phyloP scores from a whole-genome alignment of 2,797 vertebrate genomes.

The Brachymystax lenok region DNA sequence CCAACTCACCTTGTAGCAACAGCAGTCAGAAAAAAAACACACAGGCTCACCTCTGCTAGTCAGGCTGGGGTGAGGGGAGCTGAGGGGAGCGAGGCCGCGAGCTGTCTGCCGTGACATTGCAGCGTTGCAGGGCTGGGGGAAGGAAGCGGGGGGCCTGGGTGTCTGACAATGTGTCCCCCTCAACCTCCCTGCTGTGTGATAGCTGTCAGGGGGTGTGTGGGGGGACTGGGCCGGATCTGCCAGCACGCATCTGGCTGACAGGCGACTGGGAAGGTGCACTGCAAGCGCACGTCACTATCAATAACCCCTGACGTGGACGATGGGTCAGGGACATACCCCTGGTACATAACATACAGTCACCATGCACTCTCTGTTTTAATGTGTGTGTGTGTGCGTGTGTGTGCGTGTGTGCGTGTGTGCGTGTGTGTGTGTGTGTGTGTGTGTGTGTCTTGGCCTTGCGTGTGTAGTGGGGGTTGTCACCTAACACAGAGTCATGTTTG shows the following conservation, averaged over 20 bases:
- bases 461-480: conserved; percentile 16
- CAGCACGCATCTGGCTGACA: conserved; percentile 81
- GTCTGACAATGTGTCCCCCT: conserved; percentile 68
- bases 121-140: conserved; percentile 1
- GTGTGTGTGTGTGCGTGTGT: background rate
- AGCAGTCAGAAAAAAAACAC: conserved; percentile 16
- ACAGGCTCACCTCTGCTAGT: conserved; percentile 56
- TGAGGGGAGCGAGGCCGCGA: conserved; percentile 38
- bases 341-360: conserved; percentile 23
- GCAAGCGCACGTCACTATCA: conserved; percentile 83
- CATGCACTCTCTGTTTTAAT: background rate
- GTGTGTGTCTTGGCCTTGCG: background rate
- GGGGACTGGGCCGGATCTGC: conserved; percentile 75
- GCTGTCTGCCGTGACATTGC: conserved; percentile 45
- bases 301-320: conserved; percentile 79
- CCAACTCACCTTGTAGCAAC: conserved; percentile 67
- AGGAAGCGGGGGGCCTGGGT: conserved; percentile 20
- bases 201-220: conserved; percentile 72
- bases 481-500: conserved; percentile 33
- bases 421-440: background rate
- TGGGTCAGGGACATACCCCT: conserved; percentile 56
- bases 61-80: conserved; percentile 36
- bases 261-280: conserved; percentile 82
- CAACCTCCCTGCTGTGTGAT: conserved; percentile 72
- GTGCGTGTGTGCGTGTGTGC: background rate